phyloP scores from a whole-genome alignment of 2,113 vertebrate genomes.

The Poicephalus meyeri region DNA sequence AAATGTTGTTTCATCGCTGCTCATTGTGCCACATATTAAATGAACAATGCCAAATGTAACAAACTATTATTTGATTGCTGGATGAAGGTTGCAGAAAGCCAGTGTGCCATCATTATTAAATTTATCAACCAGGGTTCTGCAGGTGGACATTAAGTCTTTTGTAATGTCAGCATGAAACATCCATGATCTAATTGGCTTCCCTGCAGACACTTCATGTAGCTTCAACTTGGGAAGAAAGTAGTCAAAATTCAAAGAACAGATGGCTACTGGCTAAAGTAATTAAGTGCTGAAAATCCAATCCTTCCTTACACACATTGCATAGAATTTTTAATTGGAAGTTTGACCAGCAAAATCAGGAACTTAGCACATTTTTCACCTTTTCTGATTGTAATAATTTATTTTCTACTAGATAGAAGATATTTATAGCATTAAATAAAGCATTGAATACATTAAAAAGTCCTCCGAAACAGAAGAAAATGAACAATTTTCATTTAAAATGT shows the following conservation, averaged over 20 bases:
- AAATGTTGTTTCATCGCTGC: background rate
- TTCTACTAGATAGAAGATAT: slow-evolving; percentile 2
- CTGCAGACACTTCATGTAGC: slow-evolving; percentile 43
- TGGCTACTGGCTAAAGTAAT: slow-evolving; percentile 73
- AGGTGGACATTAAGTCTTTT: slow-evolving; percentile 54
- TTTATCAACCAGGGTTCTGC: slow-evolving; percentile 46
- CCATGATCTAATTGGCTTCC: slow-evolving; percentile 54
- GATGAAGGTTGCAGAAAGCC: slow-evolving; percentile 26
- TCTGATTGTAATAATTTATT: background rate
- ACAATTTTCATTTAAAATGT: slow-evolving; percentile 22
- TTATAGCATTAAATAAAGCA: slow-evolving; percentile 8
- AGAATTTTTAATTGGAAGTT: slow-evolving; percentile 47
- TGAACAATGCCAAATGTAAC: background rate
- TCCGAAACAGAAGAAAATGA: background rate
- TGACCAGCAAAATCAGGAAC: slow-evolving; percentile 29
- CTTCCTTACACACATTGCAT: slow-evolving; percentile 33
- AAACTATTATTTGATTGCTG: slow-evolving; percentile 1
- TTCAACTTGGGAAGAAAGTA: slow-evolving; percentile 54
- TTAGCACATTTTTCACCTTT: background rate
- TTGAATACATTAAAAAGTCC: background rate
- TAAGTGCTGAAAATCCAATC: slow-evolving; percentile 67
- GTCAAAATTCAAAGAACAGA: slow-evolving; percentile 74
- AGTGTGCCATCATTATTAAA: slow-evolving; percentile 20
- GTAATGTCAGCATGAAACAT: slow-evolving; percentile 63
- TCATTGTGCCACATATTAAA: background rate